Conservation (phyloP, 2,797 vertebrate species). For the Centropyge bicolor region DNA sequence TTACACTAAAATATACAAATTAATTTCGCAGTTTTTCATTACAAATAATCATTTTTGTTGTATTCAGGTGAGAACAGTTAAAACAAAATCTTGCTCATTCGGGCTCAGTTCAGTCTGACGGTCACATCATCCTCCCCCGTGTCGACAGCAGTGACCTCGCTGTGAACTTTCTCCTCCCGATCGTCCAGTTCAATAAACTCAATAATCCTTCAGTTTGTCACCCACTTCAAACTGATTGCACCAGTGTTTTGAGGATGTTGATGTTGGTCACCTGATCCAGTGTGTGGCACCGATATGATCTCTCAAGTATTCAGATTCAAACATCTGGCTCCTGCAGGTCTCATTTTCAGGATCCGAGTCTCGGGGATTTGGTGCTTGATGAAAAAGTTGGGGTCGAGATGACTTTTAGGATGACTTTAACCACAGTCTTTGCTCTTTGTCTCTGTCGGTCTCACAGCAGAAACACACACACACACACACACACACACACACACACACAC, state of each 20-base stretch:
- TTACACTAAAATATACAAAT: too few relatives aligned
- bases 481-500: constrained; percentile 18
- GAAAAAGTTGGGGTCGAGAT: constrained; percentile 38
- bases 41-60: neutral
- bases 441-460: constrained; percentile 16
- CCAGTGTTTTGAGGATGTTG: neutral
- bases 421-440: constrained; percentile 21
- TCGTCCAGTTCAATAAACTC: neutral
- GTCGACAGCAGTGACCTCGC: neutral
- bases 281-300: constrained; percentile 16
- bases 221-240: too few relatives aligned
- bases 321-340: constrained; percentile 43
- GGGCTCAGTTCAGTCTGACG: too few relatives aligned
- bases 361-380: constrained; percentile 18
- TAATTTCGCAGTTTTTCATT: too few relatives aligned
- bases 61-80: neutral
- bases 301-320: constrained; percentile 24
- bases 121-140: neutral
- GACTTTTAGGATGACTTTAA: constrained; percentile 70
- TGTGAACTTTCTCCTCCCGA: neutral
- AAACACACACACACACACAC: constrained; percentile 35
- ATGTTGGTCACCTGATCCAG: constrained; percentile 24
- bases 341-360: neutral
- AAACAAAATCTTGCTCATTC: neutral
- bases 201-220: neutral